A percentile compares a stretch with the other conserved stretches of the same genome.
phyloP scores from a whole-genome alignment of 1,140 invertebrate genomes.

The Apis dorsata region DNA sequence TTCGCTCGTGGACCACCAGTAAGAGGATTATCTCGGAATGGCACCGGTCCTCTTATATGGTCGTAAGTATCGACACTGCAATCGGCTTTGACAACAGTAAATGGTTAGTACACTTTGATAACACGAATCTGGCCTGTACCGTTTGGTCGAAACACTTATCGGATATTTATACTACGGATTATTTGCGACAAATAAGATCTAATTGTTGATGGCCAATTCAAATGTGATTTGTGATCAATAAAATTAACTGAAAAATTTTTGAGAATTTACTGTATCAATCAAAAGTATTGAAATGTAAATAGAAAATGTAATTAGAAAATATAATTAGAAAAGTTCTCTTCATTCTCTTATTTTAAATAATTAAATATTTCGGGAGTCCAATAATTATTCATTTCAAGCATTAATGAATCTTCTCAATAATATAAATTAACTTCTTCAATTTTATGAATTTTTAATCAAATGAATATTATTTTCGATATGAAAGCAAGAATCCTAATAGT shows the following conservation, averaged over 20 bases:
- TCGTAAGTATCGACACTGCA: slow-evolving; percentile 37
- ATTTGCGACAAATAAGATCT: not conserved
- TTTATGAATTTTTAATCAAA: not conserved
- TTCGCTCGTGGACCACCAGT: slow-evolving; percentile 59
- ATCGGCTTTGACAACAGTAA: slow-evolving; percentile 62
- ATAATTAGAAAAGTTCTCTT: too few relatives aligned
- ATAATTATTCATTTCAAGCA: too few relatives aligned
- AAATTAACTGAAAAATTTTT: too few relatives aligned
- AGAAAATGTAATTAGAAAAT: too few relatives aligned
- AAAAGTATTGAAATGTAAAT: too few relatives aligned
- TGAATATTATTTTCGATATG: not conserved
- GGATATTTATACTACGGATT: not conserved
- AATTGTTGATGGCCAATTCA: not conserved
- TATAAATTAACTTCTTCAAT: not conserved
- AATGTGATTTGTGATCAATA: too few relatives aligned
- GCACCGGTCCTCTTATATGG: slow-evolving; percentile 50
- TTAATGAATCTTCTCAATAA: too few relatives aligned
- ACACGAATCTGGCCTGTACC: not conserved
- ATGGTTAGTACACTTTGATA: slow-evolving; percentile 40
- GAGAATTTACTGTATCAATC: too few relatives aligned
- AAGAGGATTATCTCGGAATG: slow-evolving; percentile 61
- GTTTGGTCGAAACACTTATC: slow-evolving; percentile 9
- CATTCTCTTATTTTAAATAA: too few relatives aligned
- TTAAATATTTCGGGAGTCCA: too few relatives aligned
- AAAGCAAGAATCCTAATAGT: not conserved